Percentiles rank a stretch among this genome's conserved stretches.
Evolutionary conservation across 2,797 vertebrate genomes (phyloP).

Genomic region (Leuciscus waleckii): DNA sequence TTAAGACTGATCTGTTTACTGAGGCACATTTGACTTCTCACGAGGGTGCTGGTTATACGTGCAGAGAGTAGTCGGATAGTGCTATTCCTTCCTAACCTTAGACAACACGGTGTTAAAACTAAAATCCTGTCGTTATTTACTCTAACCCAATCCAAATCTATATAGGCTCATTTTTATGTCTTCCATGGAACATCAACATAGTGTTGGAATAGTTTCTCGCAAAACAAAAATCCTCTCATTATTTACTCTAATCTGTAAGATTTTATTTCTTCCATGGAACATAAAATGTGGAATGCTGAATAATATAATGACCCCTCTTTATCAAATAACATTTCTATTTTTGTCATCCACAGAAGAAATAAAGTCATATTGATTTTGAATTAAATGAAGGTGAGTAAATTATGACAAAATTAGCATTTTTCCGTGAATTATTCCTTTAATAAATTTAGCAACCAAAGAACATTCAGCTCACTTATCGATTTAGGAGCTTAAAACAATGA

Average conservation of each 20-base stretch:
- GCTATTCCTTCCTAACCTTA: neutral
- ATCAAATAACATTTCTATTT: neutral
- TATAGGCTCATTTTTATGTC: too few relatives aligned
- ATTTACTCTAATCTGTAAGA: neutral
- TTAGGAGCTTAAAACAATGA: neutral
- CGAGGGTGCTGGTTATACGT: neutral
- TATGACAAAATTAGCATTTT: neutral
- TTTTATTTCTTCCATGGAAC: neutral
- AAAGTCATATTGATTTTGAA: neutral
- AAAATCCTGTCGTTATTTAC: neutral
- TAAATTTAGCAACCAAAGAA: neutral
- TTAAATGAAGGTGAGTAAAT: neutral
- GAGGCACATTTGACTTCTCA: neutral
- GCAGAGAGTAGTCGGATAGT: neutral
- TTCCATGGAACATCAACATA: neutral
- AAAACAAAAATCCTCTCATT: too few relatives aligned
- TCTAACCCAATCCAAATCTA: neutral
- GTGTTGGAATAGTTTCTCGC: too few relatives aligned
- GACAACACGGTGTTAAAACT: neutral
- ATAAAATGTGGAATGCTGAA: neutral
- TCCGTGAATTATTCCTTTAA: neutral
- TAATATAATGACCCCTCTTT: neutral
- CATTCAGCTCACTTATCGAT: neutral
- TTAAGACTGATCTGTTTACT: neutral
- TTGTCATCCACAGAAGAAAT: neutral